Percentiles rank a stretch among this genome's conserved stretches.
Evolutionary conservation across 2,113 vertebrate genomes (phyloP).

Genomic region (Semicossyphus pulcher): DNA sequence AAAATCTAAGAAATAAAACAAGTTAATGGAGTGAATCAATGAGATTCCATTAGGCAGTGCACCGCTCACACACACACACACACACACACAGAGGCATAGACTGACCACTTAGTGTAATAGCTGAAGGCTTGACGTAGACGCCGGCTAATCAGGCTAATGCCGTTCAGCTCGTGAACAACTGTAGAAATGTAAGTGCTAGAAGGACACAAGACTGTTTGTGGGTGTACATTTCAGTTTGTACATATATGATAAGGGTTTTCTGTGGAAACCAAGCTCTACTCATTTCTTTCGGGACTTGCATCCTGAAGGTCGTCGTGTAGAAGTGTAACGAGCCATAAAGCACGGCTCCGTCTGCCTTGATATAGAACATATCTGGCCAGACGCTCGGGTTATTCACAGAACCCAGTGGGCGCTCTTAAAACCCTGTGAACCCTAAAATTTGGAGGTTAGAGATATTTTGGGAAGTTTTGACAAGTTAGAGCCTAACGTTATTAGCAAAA

Average conservation of each 20-base stretch:
- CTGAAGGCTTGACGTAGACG: constrained; percentile 37
- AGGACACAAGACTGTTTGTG: constrained; percentile 22
- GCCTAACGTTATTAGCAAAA: too few relatives aligned
- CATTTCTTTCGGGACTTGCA: constrained; percentile 3
- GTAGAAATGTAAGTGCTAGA: constrained; percentile 12
- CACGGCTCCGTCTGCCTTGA: not conserved
- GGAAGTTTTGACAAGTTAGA: not conserved
- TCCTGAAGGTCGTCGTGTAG: not conserved
- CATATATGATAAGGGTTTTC: constrained; percentile 13
- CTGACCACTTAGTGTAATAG: constrained; percentile 63
- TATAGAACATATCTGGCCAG: not conserved
- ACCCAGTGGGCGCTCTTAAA: not conserved
- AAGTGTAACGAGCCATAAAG: not conserved
- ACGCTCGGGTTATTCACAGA: not conserved
- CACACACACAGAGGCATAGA: constrained; percentile 3
- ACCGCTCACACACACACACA: constrained; percentile 24
- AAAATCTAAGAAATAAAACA: constrained; percentile 57
- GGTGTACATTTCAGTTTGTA: constrained; percentile 14
- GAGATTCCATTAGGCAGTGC: constrained; percentile 61
- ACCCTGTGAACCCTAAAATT: too few relatives aligned
- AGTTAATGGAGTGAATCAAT: constrained; percentile 75
- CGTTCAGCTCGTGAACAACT: constrained; percentile 24
- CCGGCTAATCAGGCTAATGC: constrained; percentile 63
- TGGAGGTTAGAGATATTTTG: not conserved
- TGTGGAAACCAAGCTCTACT: not conserved